Conservation (phyloP, 1,140 invertebrate genomes). For the Lepidotrigona ventralis region DNA sequence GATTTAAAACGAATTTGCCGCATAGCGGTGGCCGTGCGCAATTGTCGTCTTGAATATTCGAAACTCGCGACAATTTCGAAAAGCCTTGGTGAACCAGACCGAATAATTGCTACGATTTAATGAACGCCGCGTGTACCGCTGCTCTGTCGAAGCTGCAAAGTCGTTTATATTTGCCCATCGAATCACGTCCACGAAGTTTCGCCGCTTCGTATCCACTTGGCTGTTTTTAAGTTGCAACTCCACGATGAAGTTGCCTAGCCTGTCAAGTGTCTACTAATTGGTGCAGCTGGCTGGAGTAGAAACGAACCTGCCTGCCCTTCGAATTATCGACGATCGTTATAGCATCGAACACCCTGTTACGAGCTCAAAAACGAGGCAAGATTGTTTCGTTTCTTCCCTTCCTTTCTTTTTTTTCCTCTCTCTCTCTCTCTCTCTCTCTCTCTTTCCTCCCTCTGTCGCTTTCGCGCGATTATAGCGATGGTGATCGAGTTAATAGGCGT, state of each 20-base stretch:
- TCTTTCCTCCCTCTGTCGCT: too few species aligned
- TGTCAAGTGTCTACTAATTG: constrained; percentile 42
- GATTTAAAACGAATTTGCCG: not conserved
- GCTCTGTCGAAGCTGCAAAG: constrained; percentile 10
- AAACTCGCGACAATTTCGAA: constrained; percentile 21
- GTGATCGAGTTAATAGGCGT: constrained; percentile 2
- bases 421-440: not conserved
- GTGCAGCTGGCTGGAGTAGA: constrained; percentile 20
- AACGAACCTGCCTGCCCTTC: constrained; percentile 4
- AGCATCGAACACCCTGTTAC: constrained; percentile 6
- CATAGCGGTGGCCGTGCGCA: too few species aligned
- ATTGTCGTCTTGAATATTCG: constrained; percentile 11
- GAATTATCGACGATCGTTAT: constrained; percentile 15
- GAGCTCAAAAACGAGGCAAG: not conserved
- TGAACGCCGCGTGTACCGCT: constrained; percentile 14
- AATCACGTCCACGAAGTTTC: constrained; percentile 15
- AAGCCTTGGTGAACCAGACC: constrained; percentile 24
- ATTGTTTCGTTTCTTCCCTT: not conserved
- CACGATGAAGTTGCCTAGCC: constrained; percentile 17
- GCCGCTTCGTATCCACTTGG: constrained; percentile 26
- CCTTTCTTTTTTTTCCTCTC: too few species aligned
- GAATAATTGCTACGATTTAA: constrained; percentile 39
- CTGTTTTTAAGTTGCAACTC: constrained; percentile 39
- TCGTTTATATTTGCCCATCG: constrained; percentile 28
- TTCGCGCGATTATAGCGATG: not conserved